These are phyloP conservation scores for Nowickia ferox DNA, from an alignment of 2,888 invertebrate species.

Conservation along the genomic window DNA sequence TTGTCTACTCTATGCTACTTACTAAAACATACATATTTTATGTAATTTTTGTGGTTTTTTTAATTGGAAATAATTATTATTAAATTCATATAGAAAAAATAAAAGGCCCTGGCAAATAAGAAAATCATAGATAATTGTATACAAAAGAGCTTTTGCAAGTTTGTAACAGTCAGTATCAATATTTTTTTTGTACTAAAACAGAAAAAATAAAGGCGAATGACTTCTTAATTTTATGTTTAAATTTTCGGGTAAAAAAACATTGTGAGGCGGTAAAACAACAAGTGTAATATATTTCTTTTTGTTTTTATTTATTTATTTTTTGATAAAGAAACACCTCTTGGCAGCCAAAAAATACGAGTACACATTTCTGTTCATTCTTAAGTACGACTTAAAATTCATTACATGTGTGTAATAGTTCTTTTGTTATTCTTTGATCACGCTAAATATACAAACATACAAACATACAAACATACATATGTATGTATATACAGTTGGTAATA, in stretches of 20 bases:
- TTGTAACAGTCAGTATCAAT: constrained; percentile 7
- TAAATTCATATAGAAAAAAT: constrained; percentile 30
- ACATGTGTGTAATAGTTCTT: constrained; percentile 48
- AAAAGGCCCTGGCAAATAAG: background rate
- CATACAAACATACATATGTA: background rate
- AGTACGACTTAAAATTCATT: constrained; percentile 46
- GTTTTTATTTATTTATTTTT: background rate
- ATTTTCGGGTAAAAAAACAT: constrained; percentile 1
- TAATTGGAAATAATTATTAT: constrained; percentile 43
- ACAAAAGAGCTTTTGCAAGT: constrained; percentile 20
- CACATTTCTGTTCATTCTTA: background rate
- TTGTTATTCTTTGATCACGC: constrained; percentile 20
- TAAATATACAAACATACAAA: constrained; percentile 7
- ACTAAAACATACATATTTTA: background rate
- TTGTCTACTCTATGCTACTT: background rate
- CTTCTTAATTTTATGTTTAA: constrained; percentile 26
- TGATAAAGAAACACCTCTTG: background rate
- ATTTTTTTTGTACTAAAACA: background rate
- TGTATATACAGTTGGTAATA: constrained; percentile 5
- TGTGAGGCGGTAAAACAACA: constrained; percentile 6
- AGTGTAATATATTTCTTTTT: background rate
- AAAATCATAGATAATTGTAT: constrained; percentile 53
- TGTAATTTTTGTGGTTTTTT: constrained; percentile 6
- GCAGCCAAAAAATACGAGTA: background rate
- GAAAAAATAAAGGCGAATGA: constrained; percentile 44